Evolutionary conservation across 2,113 vertebrate species (phyloP).

Genomic region (Cyprinodon brontotheroides): DNA sequence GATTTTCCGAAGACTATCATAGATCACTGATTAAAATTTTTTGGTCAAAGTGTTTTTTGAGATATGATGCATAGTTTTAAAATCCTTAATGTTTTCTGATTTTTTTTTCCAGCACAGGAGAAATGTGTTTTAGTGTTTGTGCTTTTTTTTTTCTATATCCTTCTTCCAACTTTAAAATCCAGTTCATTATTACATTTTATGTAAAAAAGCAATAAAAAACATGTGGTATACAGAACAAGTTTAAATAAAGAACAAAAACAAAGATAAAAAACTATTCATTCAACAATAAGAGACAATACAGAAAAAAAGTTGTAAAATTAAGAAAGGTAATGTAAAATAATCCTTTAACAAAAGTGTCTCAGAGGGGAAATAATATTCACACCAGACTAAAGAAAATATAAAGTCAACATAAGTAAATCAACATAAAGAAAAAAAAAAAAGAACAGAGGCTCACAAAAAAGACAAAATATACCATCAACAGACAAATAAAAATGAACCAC

Average conservation of each 20-base stretch:
- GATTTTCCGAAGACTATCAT: neutral
- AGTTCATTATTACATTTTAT: conserved; percentile 71
- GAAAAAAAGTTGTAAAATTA: conserved; percentile 57
- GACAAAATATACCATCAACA: conserved; percentile 41
- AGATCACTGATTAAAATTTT: neutral
- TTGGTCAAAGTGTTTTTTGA: neutral
- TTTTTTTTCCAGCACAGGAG: neutral
- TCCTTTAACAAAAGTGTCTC: conserved; percentile 64
- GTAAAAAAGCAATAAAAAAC: conserved; percentile 23
- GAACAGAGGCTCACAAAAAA: conserved; percentile 35
- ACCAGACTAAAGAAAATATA: conserved; percentile 4
- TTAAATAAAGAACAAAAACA: conserved; percentile 33
- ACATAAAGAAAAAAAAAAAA: conserved; percentile 53
- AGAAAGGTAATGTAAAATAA: conserved; percentile 62
- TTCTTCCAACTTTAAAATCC: conserved; percentile 31
- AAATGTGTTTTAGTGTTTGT: neutral
- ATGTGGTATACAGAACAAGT: conserved; percentile 53
- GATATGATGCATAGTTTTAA: neutral
- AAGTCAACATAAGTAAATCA: conserved; percentile 38
- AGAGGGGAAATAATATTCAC: conserved; percentile 55
- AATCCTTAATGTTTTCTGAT: neutral
- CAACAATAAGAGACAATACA: conserved; percentile 51
- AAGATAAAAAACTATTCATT: conserved; percentile 52
- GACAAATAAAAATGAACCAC: conserved; percentile 47
- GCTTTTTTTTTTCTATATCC: neutral